phyloP scores from a whole-genome alignment of 1,140 invertebrate genomes.

The Diorhabda elongata region DNA sequence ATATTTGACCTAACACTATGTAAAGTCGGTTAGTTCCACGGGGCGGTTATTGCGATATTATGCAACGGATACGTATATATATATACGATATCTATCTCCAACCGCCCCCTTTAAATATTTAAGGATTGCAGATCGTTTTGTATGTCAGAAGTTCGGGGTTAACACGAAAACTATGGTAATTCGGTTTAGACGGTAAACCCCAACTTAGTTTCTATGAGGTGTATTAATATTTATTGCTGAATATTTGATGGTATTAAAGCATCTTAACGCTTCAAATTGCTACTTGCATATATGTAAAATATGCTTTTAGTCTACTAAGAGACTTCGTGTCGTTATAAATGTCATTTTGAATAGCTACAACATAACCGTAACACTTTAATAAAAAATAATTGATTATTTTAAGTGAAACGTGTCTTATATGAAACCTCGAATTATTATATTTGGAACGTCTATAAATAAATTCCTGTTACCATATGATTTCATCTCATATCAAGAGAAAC shows the following conservation, averaged over 20 bases:
- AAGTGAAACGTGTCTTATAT: no score
- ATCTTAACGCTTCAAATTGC: background rate
- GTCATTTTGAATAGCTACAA: background rate
- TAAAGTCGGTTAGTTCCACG: background rate
- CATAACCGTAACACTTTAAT: no score
- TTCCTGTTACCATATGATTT: no score
- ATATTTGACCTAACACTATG: background rate
- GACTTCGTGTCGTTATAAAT: background rate
- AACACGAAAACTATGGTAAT: constrained; percentile 16
- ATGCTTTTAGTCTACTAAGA: background rate
- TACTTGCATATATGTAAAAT: background rate
- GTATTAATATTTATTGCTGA: constrained; percentile 12
- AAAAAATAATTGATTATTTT: no score
- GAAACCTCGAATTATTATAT: no score
- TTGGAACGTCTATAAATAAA: no score
- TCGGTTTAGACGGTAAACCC: constrained; percentile 8
- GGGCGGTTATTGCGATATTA: constrained; percentile 13
- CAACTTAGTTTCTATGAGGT: constrained; percentile 9
- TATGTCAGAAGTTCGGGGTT: constrained; percentile 14
- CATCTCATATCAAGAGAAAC: no score
- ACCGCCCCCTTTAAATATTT: constrained; percentile 11
- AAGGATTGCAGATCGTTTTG: constrained; percentile 15
- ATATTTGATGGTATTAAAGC: constrained; percentile 4
- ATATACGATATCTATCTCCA: constrained; percentile 12
- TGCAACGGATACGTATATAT: constrained; percentile 6